Percentiles rank a stretch among this genome's conserved stretches.
Conservation (phyloP, 1,140 invertebrate genomes). For the Diabrotica undecimpunctata region DNA sequence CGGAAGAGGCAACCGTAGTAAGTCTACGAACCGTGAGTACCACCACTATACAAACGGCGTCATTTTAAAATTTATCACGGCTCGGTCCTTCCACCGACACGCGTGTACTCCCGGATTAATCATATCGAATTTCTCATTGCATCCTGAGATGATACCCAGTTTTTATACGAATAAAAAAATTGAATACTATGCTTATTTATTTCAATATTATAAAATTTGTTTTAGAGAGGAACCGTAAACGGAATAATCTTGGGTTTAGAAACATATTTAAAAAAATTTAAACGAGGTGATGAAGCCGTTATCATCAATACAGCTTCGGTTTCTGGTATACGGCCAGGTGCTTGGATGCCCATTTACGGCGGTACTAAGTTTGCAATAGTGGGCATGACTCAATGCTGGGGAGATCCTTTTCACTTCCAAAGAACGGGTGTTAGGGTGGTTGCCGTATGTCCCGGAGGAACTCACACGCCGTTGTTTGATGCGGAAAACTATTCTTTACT, state of each 20-base stretch:
- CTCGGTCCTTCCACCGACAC: no score
- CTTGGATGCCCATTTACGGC: conserved; percentile 27
- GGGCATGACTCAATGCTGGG: conserved; percentile 26
- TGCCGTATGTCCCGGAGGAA: conserved; percentile 41
- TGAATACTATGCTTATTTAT: no score
- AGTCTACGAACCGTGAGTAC: no score
- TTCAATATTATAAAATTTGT: not conserved
- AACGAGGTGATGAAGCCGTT: conserved; percentile 24
- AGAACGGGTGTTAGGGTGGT: conserved; percentile 40
- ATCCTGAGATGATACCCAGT: no score
- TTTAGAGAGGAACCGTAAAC: conserved; percentile 28
- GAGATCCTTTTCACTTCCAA: conserved; percentile 22
- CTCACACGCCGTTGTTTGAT: conserved; percentile 28
- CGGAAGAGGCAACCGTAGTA: no score
- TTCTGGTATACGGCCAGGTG: conserved; percentile 21
- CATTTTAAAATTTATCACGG: no score
- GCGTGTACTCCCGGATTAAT: no score
- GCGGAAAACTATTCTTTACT: no score
- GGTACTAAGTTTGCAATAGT: conserved; percentile 32
- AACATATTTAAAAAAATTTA: conserved; percentile 30
- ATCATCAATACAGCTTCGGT: conserved; percentile 34
- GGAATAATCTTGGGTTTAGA: conserved; percentile 31
- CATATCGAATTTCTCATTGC: no score
- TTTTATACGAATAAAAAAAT: no score
- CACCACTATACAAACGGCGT: no score